phyloP scores from a whole-genome alignment of 2,113 vertebrate species.

The Paradisaea rubra region DNA sequence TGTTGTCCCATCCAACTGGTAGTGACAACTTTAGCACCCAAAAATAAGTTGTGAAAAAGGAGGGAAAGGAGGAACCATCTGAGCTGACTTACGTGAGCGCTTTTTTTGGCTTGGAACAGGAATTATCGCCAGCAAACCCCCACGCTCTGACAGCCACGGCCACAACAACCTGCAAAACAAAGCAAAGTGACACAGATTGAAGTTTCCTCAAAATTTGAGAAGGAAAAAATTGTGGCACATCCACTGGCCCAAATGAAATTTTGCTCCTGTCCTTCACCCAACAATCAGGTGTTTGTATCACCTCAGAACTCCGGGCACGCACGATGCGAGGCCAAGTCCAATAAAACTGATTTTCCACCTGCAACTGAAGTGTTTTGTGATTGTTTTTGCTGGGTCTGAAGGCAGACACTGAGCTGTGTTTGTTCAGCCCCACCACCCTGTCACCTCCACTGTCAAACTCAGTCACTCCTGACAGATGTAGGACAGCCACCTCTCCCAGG shows the following conservation, averaged over 20 bases:
- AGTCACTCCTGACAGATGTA: background rate
- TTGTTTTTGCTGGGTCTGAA: background rate
- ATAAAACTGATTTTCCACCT: background rate
- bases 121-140: background rate
- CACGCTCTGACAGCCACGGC: background rate
- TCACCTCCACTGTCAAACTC: background rate
- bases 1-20: background rate
- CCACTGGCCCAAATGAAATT: no score
- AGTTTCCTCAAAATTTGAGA: background rate
- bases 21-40: background rate
- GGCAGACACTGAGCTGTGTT: background rate
- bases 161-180: background rate
- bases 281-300: accelerated
- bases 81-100: background rate
- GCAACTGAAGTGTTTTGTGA: background rate
- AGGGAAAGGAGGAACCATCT: background rate
- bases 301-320: accelerated
- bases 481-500: background rate
- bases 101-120: background rate
- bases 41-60: background rate
- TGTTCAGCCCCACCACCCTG: background rate
- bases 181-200: background rate
- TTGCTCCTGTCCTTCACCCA: accelerated
- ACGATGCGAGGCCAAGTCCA: accelerated
- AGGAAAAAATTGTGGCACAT: background rate